Evolutionary conservation across 2,113 vertebrate species (phyloP).

Genomic region (Nothocercus nigrocapillus): DNA sequence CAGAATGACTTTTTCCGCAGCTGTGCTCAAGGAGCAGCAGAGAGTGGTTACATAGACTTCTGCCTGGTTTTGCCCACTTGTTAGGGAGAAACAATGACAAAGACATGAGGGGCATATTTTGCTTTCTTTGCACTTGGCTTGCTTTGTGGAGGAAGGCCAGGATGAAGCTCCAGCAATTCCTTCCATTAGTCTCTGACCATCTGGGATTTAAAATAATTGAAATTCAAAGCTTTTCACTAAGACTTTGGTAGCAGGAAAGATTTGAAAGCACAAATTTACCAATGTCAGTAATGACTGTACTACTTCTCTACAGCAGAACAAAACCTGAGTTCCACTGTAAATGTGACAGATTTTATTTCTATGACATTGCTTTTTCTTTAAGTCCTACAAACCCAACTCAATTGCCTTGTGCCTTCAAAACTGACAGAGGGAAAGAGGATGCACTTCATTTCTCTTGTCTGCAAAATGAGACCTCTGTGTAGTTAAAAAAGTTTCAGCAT

Average conservation of each 20-base stretch:
- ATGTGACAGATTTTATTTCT: neutral
- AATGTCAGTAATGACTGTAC: neutral
- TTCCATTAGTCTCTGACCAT: neutral
- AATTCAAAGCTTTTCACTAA: neutral
- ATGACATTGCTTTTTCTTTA: neutral
- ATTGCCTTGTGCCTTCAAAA: neutral
- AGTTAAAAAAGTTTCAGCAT: neutral
- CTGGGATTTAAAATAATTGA: neutral
- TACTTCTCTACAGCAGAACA: neutral
- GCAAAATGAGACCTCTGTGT: neutral
- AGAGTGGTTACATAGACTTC: neutral
- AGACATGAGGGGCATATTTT: neutral
- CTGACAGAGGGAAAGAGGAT: neutral
- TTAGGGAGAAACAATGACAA: no score
- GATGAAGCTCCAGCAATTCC: neutral
- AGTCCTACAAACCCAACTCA: neutral
- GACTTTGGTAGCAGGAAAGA: fast-evolving
- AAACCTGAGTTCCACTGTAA: neutral
- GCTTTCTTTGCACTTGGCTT: neutral
- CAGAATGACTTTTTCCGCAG: neutral
- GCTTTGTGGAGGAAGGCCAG: neutral
- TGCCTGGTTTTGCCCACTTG: neutral
- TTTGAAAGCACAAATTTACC: neutral
- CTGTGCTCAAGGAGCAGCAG: neutral
- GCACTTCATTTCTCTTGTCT: neutral